Percentiles rank a stretch among this genome's conserved stretches.
These are phyloP conservation scores for Heliconius charithonia DNA, from an alignment of 2,888 invertebrate genomes.

Conservation along the genomic window DNA sequence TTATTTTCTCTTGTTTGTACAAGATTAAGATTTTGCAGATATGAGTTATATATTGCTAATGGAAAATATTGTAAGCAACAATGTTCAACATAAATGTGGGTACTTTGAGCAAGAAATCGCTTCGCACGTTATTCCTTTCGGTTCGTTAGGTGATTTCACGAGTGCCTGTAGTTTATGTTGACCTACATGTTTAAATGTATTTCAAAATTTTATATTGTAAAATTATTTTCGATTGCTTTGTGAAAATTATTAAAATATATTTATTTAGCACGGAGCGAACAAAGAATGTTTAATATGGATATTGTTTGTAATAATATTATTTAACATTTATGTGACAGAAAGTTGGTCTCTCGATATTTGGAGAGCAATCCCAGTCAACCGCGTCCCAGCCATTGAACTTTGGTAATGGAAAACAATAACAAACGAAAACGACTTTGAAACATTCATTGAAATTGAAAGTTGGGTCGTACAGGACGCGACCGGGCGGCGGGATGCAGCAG, in stretches of 20 bases:
- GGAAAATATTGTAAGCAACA: constrained; percentile 54
- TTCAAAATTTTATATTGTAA: not conserved
- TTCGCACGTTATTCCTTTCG: constrained; percentile 44
- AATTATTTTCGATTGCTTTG: constrained; percentile 14
- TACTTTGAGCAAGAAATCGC: constrained; percentile 40
- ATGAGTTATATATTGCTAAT: constrained; percentile 61
- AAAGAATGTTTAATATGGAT: not conserved
- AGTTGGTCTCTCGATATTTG: constrained; percentile 56
- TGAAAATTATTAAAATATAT: not conserved
- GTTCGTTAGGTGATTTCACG: constrained; percentile 44
- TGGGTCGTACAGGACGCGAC: constrained; percentile 54
- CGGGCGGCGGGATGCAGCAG: constrained; percentile 56
- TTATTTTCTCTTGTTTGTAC: constrained; percentile 74
- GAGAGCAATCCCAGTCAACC: constrained; percentile 40
- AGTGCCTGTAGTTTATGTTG: constrained; percentile 33
- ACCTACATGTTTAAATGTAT: constrained; percentile 42
- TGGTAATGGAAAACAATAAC: constrained; percentile 79
- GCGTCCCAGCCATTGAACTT: constrained; percentile 64
- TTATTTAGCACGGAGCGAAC: not conserved
- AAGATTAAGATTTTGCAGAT: constrained; percentile 66
- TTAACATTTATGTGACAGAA: constrained; percentile 41
- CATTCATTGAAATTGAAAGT: constrained; percentile 79
- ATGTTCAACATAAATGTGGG: constrained; percentile 44
- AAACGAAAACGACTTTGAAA: constrained; percentile 76
- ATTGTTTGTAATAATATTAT: constrained; percentile 33